These are phyloP conservation scores for Polyploca ridens DNA, from an alignment of 2,888 invertebrate species.

Conservation along the genomic window DNA sequence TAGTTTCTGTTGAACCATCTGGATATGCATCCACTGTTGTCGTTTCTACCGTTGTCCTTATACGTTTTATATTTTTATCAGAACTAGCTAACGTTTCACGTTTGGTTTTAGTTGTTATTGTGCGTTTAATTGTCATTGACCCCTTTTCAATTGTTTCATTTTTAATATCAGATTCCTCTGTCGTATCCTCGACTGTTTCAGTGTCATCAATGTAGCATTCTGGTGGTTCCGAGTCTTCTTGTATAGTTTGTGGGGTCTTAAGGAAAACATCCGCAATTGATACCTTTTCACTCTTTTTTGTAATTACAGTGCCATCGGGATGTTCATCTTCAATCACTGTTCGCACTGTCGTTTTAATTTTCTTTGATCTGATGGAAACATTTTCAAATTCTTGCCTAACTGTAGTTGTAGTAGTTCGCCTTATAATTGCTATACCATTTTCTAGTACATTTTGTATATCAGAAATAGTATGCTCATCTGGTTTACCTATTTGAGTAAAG, in stretches of 20 bases:
- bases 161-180: slow-evolving; percentile 71
- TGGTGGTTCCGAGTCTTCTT: slow-evolving; percentile 44
- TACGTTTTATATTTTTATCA: slow-evolving; percentile 81
- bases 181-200: slow-evolving; percentile 71
- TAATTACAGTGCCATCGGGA: slow-evolving; percentile 72
- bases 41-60: slow-evolving; percentile 84
- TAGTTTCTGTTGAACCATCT: slow-evolving; percentile 83
- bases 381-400: slow-evolving; percentile 68
- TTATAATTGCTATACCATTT: slow-evolving; percentile 57
- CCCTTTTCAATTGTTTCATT: slow-evolving; percentile 67
- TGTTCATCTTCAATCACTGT: slow-evolving; percentile 69
- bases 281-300: slow-evolving; percentile 73
- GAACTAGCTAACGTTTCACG: slow-evolving; percentile 78
- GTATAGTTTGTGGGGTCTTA: slow-evolving; percentile 40
- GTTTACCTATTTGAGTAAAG: slow-evolving; percentile 54
- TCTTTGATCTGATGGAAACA: slow-evolving; percentile 47
- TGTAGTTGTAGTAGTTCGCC: slow-evolving; percentile 68
- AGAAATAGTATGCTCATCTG: slow-evolving; percentile 54
- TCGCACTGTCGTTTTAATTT: slow-evolving; percentile 67
- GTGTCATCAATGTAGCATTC: slow-evolving; percentile 58
- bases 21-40: slow-evolving; percentile 76
- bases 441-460: slow-evolving; percentile 54
- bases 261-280: slow-evolving; percentile 68
- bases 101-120: slow-evolving; percentile 76
- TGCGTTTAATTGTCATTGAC: slow-evolving; percentile 65